Evolutionary conservation across 1,140 invertebrate genomes (phyloP), one percentile per base, ranked within the genome.

Genomic region (Spodoptera frugiperda): DNA sequence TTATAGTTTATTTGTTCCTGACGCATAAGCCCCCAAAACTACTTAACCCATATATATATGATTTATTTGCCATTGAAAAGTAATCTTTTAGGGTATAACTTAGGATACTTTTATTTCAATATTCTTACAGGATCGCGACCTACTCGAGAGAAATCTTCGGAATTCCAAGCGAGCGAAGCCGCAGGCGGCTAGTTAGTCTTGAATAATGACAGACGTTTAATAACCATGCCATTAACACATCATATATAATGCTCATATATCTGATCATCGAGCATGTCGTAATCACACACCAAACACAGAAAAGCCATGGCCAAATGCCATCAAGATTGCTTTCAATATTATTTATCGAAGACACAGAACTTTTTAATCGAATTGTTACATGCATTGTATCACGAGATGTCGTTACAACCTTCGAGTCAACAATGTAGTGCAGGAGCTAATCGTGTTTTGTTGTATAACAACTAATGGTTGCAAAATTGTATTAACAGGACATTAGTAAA

Each of bases 301-400:
- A 85, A 88, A 87, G 86, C 87, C 87, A 89, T 79, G 84, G 84
- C 76, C 85, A 82, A 89, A 89, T 89, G 74, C 79, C 87, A 90
- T 90, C 88, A 86, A 86, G 89, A 91, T 89, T 80, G 81, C 82
- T 84, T 87, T 87, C 86, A 85, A 83, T 88, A 84, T 83, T 81
- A 86, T 88, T 84, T 85, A 89, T 87, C 81, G 59, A 75, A 86
- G 77, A 84, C 76, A 84, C 75, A 82, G 73, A 81, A 76, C 77
- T 82, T 81, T 85, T 89, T 83, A 84, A 86, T 83, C 82, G 77
- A 75, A 85, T 85, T 80, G 85, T 83, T 80, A 84, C 48, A 70
- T 81, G 71, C 61, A 25, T 77, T 63, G 53, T 39, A 61, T 83
- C 78, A 79, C 76, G 74, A 71, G 80, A 86, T 78, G 81, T 81